These are phyloP conservation scores for Drosophila tsacasi DNA, from an alignment of 1,140 invertebrate species.

Conservation along the genomic window DNA sequence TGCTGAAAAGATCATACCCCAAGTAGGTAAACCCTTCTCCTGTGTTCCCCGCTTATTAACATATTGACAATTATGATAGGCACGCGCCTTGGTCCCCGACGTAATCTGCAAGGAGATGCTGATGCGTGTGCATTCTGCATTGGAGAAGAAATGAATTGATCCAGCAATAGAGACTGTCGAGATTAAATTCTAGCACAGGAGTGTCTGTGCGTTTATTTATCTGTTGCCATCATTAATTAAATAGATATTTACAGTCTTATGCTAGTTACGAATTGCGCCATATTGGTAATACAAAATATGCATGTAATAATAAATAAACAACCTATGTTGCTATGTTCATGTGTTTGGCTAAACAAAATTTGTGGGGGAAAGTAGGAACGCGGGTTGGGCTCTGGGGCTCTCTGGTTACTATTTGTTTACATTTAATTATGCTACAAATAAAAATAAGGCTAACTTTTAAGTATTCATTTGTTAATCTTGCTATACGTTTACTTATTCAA, in stretches of 20 bases:
- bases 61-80: slow-evolving; percentile 81
- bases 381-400: slow-evolving; percentile 49
- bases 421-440: slow-evolving; percentile 68
- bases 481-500: slow-evolving; percentile 73
- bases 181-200: slow-evolving; percentile 51
- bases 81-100: slow-evolving; percentile 93
- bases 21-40: slow-evolving; percentile 15
- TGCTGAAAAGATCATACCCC: slow-evolving; percentile 91
- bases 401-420: slow-evolving; percentile 21
- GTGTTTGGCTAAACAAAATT: slow-evolving; percentile 72
- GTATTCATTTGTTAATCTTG: slow-evolving; percentile 28
- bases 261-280: slow-evolving; percentile 61
- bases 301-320: slow-evolving; percentile 82
- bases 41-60: not conserved
- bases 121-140: slow-evolving; percentile 84
- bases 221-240: slow-evolving; percentile 31
- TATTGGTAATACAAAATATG: slow-evolving; percentile 51
- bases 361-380: slow-evolving; percentile 62
- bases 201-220: slow-evolving; percentile 60
- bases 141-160: slow-evolving; percentile 19
- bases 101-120: slow-evolving; percentile 95
- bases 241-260: slow-evolving; percentile 56
- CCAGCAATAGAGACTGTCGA: not conserved
- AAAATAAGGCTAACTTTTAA: slow-evolving; percentile 54
- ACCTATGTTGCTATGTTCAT: slow-evolving; percentile 56